Evolutionary conservation across 2,888 invertebrate genomes (phyloP), one percentile per base, ranked within the genome.

Genomic region (Syritta pipiens): DNA sequence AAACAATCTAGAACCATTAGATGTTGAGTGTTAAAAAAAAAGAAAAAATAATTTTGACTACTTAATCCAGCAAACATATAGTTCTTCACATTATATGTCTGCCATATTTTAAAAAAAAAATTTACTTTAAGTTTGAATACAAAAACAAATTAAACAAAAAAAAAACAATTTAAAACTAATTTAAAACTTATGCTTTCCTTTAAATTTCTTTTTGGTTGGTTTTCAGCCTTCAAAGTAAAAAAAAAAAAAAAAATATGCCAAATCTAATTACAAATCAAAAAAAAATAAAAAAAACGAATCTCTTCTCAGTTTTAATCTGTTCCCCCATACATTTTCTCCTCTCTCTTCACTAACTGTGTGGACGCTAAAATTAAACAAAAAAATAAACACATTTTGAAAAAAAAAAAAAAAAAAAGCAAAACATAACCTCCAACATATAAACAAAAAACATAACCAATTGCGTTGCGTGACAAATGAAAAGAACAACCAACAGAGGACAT

Each of bases 161-260:
- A 17, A 53, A 37, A 30, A 55, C 30, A 46, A 63, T 14, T 32
- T 49, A 14, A 65, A 65, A 68, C 67, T 72, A 63, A 74, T 68
- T 72, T 67, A 76, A 57, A 71, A 44, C 77, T 77, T 77, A 74
- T 79, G 74, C 79, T 79, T 79, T 79, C 72, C 53, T 79, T 79
- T 68, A 79, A 79, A 79, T 79, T 79, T 79, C 79, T 79, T 74
- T 79, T 79, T 59, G 67, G 79, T 67, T 79, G 67, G 68, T 67
- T 79, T 79, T 79, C 79, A 79, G 79, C 79, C 79, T 74, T 49
- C 79, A 74, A 71, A 71, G 26, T 71, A 62, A 71, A 59, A 19
- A 26, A 37, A 53, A 55, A 40, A 59, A 53, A 28, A 28, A 22
- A 42, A 51, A 53, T 37, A 57, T 74, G 67, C 74, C 79, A 79